Evolutionary conservation across 2,797 vertebrate species (phyloP).

Genomic region (Lagorchestes hirsutus): DNA sequence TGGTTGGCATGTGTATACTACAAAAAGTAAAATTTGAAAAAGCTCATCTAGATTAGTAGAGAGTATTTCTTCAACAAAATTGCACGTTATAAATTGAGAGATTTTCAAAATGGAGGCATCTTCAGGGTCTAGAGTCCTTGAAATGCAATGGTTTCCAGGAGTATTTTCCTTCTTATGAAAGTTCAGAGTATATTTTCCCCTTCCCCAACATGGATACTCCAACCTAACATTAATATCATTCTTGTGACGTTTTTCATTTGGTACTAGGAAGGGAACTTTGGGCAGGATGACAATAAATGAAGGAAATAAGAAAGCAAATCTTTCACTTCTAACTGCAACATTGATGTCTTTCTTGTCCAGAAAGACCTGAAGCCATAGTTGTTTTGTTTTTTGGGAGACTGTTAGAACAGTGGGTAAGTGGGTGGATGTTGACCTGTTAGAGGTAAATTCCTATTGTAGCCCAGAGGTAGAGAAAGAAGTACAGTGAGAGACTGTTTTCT

Average conservation of each 20-base stretch:
- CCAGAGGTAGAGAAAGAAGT: slow-evolving; percentile 1
- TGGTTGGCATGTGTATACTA: not conserved
- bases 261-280: slow-evolving; percentile 27
- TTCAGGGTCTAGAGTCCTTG: slow-evolving; percentile 80
- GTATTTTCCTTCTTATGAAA: slow-evolving; percentile 28
- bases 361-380: slow-evolving; percentile 49
- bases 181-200: not conserved
- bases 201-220: not conserved
- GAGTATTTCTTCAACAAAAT: slow-evolving; percentile 60
- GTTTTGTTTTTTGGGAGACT: not conserved
- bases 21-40: slow-evolving; percentile 35
- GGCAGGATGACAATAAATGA: slow-evolving; percentile 40
- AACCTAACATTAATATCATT: not conserved
- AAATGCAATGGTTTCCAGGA: slow-evolving; percentile 68
- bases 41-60: slow-evolving; percentile 44
- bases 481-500: not conserved
- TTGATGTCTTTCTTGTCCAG: slow-evolving; percentile 38
- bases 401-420: not conserved
- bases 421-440: not conserved
- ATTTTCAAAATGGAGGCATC: slow-evolving; percentile 85
- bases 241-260: not conserved
- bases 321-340: slow-evolving; percentile 35
- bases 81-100: slow-evolving; percentile 72
- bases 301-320: not conserved
- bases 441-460: slow-evolving; percentile 39